Conservation (phyloP, 2,797 vertebrate species). For the Nannoperca australis region DNA sequence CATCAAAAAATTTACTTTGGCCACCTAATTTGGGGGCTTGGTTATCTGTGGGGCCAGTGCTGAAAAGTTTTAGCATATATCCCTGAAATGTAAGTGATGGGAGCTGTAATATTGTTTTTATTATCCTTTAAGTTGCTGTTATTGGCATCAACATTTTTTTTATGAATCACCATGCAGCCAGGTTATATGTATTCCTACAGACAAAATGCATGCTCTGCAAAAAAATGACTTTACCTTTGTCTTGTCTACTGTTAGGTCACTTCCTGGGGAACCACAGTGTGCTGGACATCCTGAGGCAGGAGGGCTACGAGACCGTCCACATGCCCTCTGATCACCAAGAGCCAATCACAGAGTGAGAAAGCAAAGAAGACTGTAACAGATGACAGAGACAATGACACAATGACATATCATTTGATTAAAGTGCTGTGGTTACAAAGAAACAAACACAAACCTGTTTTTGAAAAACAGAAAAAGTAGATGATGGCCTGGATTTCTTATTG, state of each 20-base stretch:
- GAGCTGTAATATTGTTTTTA: neutral
- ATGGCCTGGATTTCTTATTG: neutral
- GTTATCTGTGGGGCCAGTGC: no score
- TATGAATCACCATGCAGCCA: neutral
- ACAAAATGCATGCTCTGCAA: neutral
- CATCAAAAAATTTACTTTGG: no score
- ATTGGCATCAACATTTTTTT: neutral
- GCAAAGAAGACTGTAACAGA: neutral
- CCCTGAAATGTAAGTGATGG: no score
- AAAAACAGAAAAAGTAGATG: neutral
- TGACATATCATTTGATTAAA: constrained; percentile 3
- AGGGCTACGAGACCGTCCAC: constrained; percentile 95
- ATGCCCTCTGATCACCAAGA: constrained; percentile 87
- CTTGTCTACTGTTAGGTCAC: constrained; percentile 87
- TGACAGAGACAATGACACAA: no score
- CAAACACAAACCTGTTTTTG: constrained; percentile 15
- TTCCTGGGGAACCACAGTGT: constrained; percentile 98
- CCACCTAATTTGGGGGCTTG: no score
- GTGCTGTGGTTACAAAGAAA: neutral
- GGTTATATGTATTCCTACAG: neutral
- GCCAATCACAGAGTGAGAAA: constrained; percentile 89
- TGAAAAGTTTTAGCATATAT: no score
- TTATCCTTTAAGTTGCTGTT: neutral
- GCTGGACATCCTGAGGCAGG: constrained; percentile 94
- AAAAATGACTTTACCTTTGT: neutral